phyloP scores from a whole-genome alignment of 2,113 vertebrate species.

The Salvelinus sp. region DNA sequence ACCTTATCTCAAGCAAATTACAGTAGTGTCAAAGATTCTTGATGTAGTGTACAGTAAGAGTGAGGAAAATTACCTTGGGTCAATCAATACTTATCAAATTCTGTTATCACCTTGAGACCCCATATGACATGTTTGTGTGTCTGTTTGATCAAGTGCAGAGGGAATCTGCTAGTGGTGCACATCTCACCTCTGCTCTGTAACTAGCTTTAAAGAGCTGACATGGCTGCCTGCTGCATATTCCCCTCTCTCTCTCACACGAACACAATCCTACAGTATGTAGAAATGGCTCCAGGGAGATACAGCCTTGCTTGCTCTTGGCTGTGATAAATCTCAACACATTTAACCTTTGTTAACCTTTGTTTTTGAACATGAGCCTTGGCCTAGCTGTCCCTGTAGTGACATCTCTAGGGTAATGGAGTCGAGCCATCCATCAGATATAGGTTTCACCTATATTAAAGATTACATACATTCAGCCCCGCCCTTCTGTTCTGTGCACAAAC shows the following conservation, averaged over 20 bases:
- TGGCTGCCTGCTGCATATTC: conserved; percentile 13
- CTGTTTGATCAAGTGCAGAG: conserved; percentile 50
- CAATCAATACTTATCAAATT: conserved; percentile 69
- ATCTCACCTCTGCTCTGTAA: conserved; percentile 31
- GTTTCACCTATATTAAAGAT: conserved; percentile 20
- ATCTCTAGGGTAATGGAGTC: conserved; percentile 31
- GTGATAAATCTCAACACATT: conserved; percentile 41
- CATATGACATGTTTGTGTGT: conserved; percentile 40
- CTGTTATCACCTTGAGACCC: conserved; percentile 59
- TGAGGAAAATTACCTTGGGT: conserved; percentile 52
- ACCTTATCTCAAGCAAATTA: conserved; percentile 52
- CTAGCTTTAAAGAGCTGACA: conserved; percentile 44
- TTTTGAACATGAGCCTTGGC: conserved; percentile 33
- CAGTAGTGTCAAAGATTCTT: conserved; percentile 46
- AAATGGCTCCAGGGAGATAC: conserved; percentile 23
- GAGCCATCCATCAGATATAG: conserved; percentile 31
- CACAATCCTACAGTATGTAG: conserved; percentile 21
- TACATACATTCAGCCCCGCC: not conserved
- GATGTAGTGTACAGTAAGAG: conserved; percentile 48
- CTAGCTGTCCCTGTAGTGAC: conserved; percentile 30
- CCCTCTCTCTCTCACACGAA: conserved; percentile 5
- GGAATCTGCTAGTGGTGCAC: conserved; percentile 44
- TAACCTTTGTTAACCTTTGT: conserved; percentile 30
- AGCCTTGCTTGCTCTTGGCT: conserved; percentile 30
- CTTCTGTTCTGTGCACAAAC: not conserved